A percentile compares a stretch with the other conserved stretches of the same genome.
Conservation (phyloP, 2,888 invertebrate species). For the Acleris literana region DNA sequence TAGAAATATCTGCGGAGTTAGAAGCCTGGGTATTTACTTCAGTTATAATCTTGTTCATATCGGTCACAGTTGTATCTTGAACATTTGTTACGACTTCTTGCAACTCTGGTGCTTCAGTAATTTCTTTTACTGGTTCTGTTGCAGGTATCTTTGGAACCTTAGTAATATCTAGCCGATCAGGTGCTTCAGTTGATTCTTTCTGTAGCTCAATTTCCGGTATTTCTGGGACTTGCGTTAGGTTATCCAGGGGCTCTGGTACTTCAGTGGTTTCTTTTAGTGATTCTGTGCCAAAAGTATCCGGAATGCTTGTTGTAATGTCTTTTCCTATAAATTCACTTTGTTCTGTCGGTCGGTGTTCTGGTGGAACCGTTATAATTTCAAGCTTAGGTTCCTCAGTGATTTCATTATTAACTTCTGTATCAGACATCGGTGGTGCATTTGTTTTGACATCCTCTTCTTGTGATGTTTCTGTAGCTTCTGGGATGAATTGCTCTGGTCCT, state of each 20-base stretch:
- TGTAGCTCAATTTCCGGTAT: conserved; percentile 1
- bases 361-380: conserved; percentile 3
- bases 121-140: conserved; percentile 6
- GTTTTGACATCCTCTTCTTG: background rate
- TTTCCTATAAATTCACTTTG: conserved; percentile 13
- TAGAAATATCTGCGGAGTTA: background rate
- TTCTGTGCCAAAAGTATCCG: conserved; percentile 14
- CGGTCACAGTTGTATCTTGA: conserved; percentile 6
- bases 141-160: background rate
- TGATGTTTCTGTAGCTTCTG: conserved; percentile 32
- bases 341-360: conserved; percentile 4
- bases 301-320: conserved; percentile 10
- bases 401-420: too few relatives aligned
- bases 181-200: conserved; percentile 6
- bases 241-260: conserved; percentile 1
- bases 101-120: conserved; percentile 31
- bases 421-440: too few relatives aligned
- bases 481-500: conserved; percentile 23
- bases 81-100: conserved; percentile 18
- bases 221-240: conserved; percentile 1
- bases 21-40: background rate
- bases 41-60: conserved; percentile 4
- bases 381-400: too few relatives aligned
- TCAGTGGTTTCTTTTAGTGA: background rate
- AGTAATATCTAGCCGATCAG: conserved; percentile 29